These are phyloP conservation scores for Gallinago undulata DNA, from an alignment of 2,113 vertebrate species.

Conservation along the genomic window DNA sequence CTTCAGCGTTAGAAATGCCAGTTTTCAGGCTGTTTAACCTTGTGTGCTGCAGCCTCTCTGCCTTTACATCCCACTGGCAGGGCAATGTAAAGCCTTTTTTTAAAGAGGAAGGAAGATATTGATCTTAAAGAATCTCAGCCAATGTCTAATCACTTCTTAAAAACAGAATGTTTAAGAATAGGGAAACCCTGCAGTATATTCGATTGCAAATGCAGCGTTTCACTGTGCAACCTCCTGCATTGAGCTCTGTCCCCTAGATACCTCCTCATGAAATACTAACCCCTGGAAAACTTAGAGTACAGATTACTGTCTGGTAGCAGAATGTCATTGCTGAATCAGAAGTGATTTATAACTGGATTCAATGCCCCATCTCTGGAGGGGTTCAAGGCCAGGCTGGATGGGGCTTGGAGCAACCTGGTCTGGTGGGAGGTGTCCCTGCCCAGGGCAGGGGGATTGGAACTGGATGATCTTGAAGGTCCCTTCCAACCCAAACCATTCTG, in stretches of 20 bases:
- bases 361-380: too few relatives aligned
- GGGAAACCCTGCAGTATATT: neutral
- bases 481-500: too few relatives aligned
- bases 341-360: neutral
- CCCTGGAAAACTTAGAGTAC: neutral
- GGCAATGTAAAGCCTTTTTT: neutral
- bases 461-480: too few relatives aligned
- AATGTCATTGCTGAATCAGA: neutral
- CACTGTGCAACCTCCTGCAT: neutral
- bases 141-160: neutral
- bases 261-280: neutral
- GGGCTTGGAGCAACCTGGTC: too few relatives aligned
- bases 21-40: neutral
- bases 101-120: neutral
- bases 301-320: neutral
- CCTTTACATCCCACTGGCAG: neutral
- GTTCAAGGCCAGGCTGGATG: too few relatives aligned
- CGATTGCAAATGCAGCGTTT: neutral
- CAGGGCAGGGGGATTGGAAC: too few relatives aligned
- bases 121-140: neutral
- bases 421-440: too few relatives aligned
- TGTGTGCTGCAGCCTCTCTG: neutral
- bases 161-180: neutral
- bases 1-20: neutral
- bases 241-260: neutral